phyloP scores from a whole-genome alignment of 2,888 invertebrate species.

The Hartigia nigra region DNA sequence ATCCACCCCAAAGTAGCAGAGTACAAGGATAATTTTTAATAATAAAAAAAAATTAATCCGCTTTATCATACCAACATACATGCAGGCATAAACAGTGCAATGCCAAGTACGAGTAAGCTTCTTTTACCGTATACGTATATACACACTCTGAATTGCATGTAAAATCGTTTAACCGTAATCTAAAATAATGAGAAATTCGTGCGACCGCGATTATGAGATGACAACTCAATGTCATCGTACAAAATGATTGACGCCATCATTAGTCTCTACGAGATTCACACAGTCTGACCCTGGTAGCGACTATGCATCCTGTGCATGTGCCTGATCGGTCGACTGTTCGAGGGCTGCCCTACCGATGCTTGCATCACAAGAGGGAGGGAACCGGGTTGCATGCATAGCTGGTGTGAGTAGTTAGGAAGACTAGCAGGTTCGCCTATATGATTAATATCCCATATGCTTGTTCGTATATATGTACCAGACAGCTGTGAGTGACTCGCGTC shows the following conservation, averaged over 20 bases:
- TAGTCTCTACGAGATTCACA: constrained; percentile 18
- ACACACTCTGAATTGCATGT: not conserved
- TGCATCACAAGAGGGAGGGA: constrained; percentile 10
- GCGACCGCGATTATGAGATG: not conserved
- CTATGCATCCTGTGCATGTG: constrained; percentile 8
- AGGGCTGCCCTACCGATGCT: not conserved
- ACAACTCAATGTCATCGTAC: constrained; percentile 18
- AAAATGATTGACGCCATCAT: constrained; percentile 35
- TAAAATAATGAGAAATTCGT: not conserved
- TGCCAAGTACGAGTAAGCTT: not conserved
- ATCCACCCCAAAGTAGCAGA: not conserved
- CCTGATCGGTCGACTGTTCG: not conserved
- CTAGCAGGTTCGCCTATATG: constrained; percentile 35
- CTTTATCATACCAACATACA: not conserved
- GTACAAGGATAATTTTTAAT: not conserved
- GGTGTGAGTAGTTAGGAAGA: constrained; percentile 1
- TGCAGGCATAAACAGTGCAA: not conserved
- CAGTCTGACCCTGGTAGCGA: not conserved
- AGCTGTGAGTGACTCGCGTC: constrained; percentile 53
- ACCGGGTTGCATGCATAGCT: constrained; percentile 1
- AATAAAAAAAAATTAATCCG: not conserved
- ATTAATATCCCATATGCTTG: constrained; percentile 51
- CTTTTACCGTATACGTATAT: no score
- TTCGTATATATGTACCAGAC: constrained; percentile 44
- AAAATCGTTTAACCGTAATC: not conserved